Conservation (phyloP, 1,140 invertebrate genomes). For the Diachasma alloeum region DNA sequence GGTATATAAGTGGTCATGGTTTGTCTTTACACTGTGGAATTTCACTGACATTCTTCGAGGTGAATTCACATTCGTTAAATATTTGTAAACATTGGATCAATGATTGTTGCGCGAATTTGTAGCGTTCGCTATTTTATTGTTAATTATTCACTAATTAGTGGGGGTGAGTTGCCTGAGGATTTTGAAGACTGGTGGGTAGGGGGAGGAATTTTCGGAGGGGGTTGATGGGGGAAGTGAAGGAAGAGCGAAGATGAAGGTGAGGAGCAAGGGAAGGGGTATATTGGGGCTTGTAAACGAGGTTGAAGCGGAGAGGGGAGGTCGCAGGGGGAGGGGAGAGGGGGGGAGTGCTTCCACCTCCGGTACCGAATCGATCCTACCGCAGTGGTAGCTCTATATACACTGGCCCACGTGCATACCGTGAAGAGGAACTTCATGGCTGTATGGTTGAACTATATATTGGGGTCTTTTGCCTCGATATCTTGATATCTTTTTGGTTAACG, state of each 20-base stretch:
- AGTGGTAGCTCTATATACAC: constrained; percentile 41
- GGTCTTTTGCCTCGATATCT: not conserved
- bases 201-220: not conserved
- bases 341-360: constrained; percentile 36
- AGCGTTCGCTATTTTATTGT: no score
- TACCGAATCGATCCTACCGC: constrained; percentile 61
- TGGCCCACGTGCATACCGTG: constrained; percentile 59
- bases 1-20: not conserved
- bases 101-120: not conserved
- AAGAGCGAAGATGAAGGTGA: constrained; percentile 7
- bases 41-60: not conserved
- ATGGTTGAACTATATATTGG: not conserved
- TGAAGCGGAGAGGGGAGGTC: constrained; percentile 21
- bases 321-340: not conserved
- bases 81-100: not conserved
- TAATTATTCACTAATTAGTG: not conserved
- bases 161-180: not conserved
- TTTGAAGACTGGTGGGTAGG: not conserved
- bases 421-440: constrained; percentile 22
- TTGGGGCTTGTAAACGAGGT: constrained; percentile 59
- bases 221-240: constrained; percentile 26
- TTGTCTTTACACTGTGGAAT: constrained; percentile 3
- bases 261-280: constrained; percentile 45
- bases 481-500: not conserved
- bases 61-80: not conserved